A percentile compares a stretch with the other conserved stretches of the same genome.
These are phyloP conservation scores for Zonitis immaculata DNA, from an alignment of 2,888 invertebrate genomes.

Conservation along the genomic window DNA sequence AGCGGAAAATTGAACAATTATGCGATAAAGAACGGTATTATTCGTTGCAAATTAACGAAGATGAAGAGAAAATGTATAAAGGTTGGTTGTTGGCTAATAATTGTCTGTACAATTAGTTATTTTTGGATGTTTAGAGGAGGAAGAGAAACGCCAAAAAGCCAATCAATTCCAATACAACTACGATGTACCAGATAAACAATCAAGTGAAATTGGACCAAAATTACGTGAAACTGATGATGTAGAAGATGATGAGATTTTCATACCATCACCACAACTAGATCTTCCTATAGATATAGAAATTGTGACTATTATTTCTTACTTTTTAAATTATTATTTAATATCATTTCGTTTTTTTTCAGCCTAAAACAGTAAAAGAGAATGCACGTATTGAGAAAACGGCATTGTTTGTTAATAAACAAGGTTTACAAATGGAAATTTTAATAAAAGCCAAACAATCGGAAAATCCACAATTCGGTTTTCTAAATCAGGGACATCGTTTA, in stretches of 20 bases:
- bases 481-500: slow-evolving; percentile 77
- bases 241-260: slow-evolving; percentile 68
- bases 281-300: slow-evolving; percentile 70
- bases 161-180: slow-evolving; percentile 75
- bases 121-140: slow-evolving; percentile 78
- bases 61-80: slow-evolving; percentile 85
- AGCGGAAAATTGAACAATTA: slow-evolving; percentile 67
- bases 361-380: slow-evolving; percentile 80
- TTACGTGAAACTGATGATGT: slow-evolving; percentile 43
- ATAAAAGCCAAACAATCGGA: slow-evolving; percentile 95
- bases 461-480: slow-evolving; percentile 90
- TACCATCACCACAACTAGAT: slow-evolving; percentile 66
- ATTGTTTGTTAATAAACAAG: slow-evolving; percentile 81
- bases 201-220: slow-evolving; percentile 44
- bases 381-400: slow-evolving; percentile 95
- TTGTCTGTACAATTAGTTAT: no score
- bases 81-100: no score
- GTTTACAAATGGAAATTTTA: slow-evolving; percentile 97
- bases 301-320: slow-evolving; percentile 53
- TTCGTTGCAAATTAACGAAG: slow-evolving; percentile 81
- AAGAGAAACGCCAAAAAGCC: slow-evolving; percentile 76
- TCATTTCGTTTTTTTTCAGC: slow-evolving; percentile 54
- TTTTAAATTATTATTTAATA: neutral
- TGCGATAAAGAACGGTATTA: slow-evolving; percentile 95
- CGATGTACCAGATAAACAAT: slow-evolving; percentile 53